Evolutionary conservation across 1,140 invertebrate species (phyloP).

Genomic region (Musca vetustissima): DNA sequence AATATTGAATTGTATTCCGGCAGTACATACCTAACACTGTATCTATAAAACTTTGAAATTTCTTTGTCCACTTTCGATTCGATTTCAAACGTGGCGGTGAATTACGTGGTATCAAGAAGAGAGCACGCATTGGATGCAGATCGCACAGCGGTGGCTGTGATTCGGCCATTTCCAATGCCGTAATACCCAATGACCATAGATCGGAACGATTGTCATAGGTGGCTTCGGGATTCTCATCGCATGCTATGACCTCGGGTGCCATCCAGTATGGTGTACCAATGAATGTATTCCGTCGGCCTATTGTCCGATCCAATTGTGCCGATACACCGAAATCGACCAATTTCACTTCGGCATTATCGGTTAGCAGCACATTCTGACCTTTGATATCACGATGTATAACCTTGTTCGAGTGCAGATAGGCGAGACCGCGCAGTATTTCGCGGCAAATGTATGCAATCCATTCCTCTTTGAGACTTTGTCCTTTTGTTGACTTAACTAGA

Average conservation of each 20-base stretch:
- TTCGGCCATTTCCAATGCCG: slow-evolving; percentile 99
- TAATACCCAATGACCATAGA: slow-evolving; percentile 98
- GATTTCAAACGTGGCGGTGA: slow-evolving; percentile 95
- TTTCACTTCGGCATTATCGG: slow-evolving; percentile 99
- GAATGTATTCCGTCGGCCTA: slow-evolving; percentile 97
- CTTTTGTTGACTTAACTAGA: slow-evolving; percentile 98
- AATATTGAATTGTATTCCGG: too few relatives aligned
- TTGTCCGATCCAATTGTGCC: slow-evolving; percentile 97
- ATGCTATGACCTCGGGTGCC: slow-evolving; percentile 97
- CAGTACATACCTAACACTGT: slow-evolving; percentile 58
- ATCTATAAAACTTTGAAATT: slow-evolving; percentile 81
- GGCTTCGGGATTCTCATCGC: slow-evolving; percentile 99
- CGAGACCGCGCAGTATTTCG: slow-evolving; percentile 94
- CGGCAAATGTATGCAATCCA: slow-evolving; percentile 99
- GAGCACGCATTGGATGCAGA: slow-evolving; percentile 97
- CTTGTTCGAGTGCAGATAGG: slow-evolving; percentile 97
- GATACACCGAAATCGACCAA: slow-evolving; percentile 99
- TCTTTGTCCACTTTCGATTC: slow-evolving; percentile 94
- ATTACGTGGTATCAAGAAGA: slow-evolving; percentile 98
- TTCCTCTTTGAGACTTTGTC: slow-evolving; percentile 97
- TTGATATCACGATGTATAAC: slow-evolving; percentile 99
- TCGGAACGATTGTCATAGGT: slow-evolving; percentile 99
- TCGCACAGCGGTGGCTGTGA: slow-evolving; percentile 98
- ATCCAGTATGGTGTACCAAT: slow-evolving; percentile 99
- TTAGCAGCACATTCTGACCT: slow-evolving; percentile 98